These are phyloP conservation scores for Anticlea derivata DNA, from an alignment of 2,888 invertebrate genomes.

Conservation along the genomic window DNA sequence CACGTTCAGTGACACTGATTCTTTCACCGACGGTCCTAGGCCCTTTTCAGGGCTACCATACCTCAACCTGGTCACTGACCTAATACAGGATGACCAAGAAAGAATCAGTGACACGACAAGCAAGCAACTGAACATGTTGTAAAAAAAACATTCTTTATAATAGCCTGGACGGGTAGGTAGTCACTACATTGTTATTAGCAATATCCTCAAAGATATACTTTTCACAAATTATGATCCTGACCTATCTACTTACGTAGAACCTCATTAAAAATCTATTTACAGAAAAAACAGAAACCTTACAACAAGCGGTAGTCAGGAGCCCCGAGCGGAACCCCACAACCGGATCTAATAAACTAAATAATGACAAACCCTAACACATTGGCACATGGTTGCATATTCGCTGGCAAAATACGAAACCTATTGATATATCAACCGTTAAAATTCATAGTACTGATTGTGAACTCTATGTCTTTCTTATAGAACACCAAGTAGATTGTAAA, in stretches of 20 bases:
- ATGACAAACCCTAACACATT: slow-evolving; percentile 10
- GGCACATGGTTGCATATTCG: slow-evolving; percentile 16
- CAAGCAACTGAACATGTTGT: no score
- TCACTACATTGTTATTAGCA: slow-evolving; percentile 9
- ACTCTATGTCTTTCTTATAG: slow-evolving; percentile 5
- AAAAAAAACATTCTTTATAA: no score
- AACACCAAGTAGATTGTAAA: slow-evolving; percentile 11
- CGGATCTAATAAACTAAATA: background rate
- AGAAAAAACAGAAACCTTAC: slow-evolving; percentile 30
- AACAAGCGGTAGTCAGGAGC: slow-evolving; percentile 34
- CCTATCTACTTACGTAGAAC: slow-evolving; percentile 29
- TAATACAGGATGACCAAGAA: no score
- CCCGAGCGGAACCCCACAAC: slow-evolving; percentile 22
- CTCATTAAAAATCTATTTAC: slow-evolving; percentile 37
- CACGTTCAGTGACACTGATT: no score
- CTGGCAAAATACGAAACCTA: slow-evolving; percentile 10
- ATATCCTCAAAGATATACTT: slow-evolving; percentile 17
- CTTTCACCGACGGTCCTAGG: no score
- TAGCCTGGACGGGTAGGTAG: no score
- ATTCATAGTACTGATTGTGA: slow-evolving; percentile 3
- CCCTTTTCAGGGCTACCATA: no score
- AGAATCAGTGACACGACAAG: no score
- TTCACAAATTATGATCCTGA: slow-evolving; percentile 27
- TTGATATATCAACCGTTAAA: slow-evolving; percentile 12
- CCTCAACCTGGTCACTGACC: no score